Evolutionary conservation across 2,797 vertebrate species (phyloP).

Genomic region (Oceanodroma leucorhoa): DNA sequence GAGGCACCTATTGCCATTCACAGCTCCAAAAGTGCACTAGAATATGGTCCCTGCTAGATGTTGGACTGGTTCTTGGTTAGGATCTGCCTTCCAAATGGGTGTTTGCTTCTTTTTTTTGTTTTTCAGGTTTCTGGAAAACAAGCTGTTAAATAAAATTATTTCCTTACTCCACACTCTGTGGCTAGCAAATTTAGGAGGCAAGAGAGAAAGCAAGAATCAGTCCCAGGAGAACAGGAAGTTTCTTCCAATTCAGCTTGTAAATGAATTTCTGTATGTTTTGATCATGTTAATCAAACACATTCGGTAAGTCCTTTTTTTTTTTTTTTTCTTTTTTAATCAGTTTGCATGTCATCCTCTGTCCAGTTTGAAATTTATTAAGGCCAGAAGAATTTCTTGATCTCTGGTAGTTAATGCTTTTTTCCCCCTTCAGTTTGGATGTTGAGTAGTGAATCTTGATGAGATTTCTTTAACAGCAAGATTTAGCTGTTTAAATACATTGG

Average conservation of each 20-base stretch:
- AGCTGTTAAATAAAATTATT: conserved; percentile 76
- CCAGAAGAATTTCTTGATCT: neutral
- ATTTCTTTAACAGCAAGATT: neutral
- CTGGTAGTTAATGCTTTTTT: neutral
- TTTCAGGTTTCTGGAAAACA: conserved; percentile 81
- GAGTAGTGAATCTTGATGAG: neutral
- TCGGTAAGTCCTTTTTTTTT: conserved; percentile 71
- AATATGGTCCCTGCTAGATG: neutral
- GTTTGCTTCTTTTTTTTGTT: neutral
- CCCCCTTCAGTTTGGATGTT: neutral
- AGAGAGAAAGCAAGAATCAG: conserved; percentile 50
- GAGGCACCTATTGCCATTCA: neutral
- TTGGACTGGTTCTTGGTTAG: neutral
- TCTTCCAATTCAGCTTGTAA: conserved; percentile 86
- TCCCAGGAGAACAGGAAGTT: conserved; percentile 73
- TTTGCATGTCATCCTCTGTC: neutral
- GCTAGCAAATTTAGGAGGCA: conserved; percentile 85
- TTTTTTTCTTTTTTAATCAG: neutral
- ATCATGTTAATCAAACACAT: conserved; percentile 76
- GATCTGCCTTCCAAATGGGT: neutral
- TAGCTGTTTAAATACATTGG: neutral
- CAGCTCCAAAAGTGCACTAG: neutral
- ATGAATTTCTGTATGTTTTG: conserved; percentile 84
- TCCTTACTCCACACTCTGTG: conserved; percentile 86
- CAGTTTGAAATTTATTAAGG: neutral